Percentiles rank a stretch among this genome's conserved stretches.
These are phyloP conservation scores for Barypeithes pellucidus DNA, from an alignment of 2,888 invertebrate genomes.

Conservation along the genomic window DNA sequence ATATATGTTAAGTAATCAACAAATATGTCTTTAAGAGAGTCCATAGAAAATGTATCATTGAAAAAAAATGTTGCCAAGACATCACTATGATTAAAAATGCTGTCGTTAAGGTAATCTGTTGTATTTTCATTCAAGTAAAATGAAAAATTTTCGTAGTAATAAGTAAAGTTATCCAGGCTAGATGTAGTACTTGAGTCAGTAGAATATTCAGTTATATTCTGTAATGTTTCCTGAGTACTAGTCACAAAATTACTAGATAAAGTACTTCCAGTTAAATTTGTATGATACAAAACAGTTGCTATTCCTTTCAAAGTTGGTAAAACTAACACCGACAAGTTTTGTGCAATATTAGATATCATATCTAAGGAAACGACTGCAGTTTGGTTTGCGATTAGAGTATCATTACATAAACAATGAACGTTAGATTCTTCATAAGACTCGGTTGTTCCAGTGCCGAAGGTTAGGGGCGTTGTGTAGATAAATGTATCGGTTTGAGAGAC, in stretches of 20 bases:
- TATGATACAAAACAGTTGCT: not conserved
- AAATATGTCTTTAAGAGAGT: constrained; percentile 55
- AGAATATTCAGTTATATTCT: not conserved
- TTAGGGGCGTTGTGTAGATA: constrained; percentile 18
- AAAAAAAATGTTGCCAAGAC: not conserved
- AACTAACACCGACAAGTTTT: constrained; percentile 53
- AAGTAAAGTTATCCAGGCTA: constrained; percentile 13
- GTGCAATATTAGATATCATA: constrained; percentile 54
- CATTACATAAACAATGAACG: constrained; percentile 32
- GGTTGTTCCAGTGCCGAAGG: constrained; percentile 14
- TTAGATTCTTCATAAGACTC: constrained; percentile 25
- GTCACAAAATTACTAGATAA: not conserved
- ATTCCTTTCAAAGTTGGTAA: constrained; percentile 53
- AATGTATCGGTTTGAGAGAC: constrained; percentile 22
- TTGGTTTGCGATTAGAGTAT: constrained; percentile 14
- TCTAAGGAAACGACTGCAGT: constrained; percentile 39
- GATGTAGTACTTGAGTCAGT: not conserved
- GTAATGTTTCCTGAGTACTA: not conserved
- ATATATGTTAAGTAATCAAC: constrained; percentile 58
- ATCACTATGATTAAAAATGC: constrained; percentile 26
- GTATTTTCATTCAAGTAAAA: not conserved
- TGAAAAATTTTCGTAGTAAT: constrained; percentile 31
- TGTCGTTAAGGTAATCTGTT: constrained; percentile 2
- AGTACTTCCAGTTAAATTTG: constrained; percentile 8
- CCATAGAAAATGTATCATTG: constrained; percentile 32